phyloP scores from a whole-genome alignment of 37 sponge, comb jelly and placozoan genomes.

The Bolinopsis microptera region DNA sequence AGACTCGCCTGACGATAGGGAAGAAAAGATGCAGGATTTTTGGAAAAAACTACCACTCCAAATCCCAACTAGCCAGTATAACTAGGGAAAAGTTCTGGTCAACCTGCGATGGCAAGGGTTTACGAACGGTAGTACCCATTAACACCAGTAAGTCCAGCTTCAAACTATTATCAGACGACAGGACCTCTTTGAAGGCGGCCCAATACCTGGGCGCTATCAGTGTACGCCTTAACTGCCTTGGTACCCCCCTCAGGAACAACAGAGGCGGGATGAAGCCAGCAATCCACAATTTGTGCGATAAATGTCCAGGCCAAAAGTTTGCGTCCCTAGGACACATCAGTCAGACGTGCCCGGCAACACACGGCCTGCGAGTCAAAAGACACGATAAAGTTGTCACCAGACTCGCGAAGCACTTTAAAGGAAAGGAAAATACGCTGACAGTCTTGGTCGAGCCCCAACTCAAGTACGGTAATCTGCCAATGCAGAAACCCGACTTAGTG shows the following conservation, averaged over 20 bases:
- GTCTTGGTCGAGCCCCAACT: neutral
- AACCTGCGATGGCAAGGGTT: neutral
- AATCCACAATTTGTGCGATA: neutral
- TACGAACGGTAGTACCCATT: neutral
- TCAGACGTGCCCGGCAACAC: neutral
- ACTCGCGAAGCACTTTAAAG: neutral
- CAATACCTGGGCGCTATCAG: neutral
- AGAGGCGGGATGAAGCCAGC: neutral
- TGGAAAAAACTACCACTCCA: neutral
- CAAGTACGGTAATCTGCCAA: neutral
- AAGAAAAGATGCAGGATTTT: neutral
- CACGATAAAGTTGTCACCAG: neutral
- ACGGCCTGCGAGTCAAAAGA: neutral
- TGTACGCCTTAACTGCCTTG: neutral
- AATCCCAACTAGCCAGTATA: neutral
- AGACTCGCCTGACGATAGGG: neutral
- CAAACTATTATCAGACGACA: neutral
- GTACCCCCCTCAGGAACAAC: neutral
- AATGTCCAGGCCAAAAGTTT: neutral
- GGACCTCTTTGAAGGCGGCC: neutral
- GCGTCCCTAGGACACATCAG: slow-evolving; percentile 23
- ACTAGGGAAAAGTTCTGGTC: neutral
- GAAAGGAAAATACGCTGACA: too few relatives aligned
- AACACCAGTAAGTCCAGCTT: neutral
- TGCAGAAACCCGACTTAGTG: slow-evolving; percentile 1